Evolutionary conservation across 2,797 vertebrate genomes (phyloP).

Genomic region (Miichthys miiuy): DNA sequence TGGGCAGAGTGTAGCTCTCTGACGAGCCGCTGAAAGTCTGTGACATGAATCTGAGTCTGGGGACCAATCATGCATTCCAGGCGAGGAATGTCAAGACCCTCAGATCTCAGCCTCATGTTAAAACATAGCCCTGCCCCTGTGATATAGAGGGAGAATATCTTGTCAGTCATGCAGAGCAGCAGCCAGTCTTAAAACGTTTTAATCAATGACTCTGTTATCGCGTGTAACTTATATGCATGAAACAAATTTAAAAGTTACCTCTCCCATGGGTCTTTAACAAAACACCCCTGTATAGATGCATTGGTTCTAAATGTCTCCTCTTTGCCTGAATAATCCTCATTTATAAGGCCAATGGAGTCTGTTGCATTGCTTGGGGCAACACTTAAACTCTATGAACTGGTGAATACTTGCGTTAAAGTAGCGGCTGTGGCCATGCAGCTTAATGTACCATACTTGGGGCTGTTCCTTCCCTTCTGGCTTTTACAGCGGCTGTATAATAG

Average conservation of each 20-base stretch:
- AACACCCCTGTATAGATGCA: conserved; percentile 53
- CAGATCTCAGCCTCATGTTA: conserved; percentile 60
- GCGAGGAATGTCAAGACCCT: conserved; percentile 61
- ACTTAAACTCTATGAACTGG: conserved; percentile 79
- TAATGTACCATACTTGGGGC: conserved; percentile 65
- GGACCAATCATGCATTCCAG: conserved; percentile 76
- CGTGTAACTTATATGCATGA: conserved; percentile 23
- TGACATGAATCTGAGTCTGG: conserved; percentile 71
- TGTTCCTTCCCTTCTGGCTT: conserved; percentile 55
- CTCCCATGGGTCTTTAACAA: conserved; percentile 46
- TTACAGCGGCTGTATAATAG: conserved; percentile 60
- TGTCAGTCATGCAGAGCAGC: conserved; percentile 47
- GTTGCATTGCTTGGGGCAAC: conserved; percentile 67
- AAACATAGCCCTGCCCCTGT: conserved; percentile 49
- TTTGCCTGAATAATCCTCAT: conserved; percentile 66
- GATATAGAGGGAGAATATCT: conserved; percentile 45
- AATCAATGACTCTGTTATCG: conserved; percentile 40
- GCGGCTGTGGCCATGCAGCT: conserved; percentile 50
- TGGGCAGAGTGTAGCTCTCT: conserved; percentile 53
- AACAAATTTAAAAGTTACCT: conserved; percentile 46
- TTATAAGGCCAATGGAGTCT: conserved; percentile 72
- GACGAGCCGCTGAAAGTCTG: conserved; percentile 79
- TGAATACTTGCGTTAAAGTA: conserved; percentile 67
- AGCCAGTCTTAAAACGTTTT: conserved; percentile 28
- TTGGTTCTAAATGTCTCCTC: conserved; percentile 57